A percentile compares a stretch with the other conserved stretches of the same genome.
phyloP scores from a whole-genome alignment of 2,113 vertebrate species.

The Lasiurus cinereus region DNA sequence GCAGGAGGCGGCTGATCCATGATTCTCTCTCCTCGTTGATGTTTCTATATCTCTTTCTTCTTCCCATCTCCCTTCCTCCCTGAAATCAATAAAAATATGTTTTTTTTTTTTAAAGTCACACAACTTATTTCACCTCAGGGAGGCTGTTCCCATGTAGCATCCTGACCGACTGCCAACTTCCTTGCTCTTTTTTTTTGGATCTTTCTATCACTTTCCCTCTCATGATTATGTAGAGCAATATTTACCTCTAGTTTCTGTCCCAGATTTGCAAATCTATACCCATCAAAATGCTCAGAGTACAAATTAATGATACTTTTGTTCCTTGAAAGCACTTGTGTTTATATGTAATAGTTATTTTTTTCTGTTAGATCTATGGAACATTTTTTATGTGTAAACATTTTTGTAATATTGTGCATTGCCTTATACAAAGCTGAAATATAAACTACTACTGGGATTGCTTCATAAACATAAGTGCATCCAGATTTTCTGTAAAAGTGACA shows the following conservation, averaged over 20 bases:
- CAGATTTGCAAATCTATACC: neutral
- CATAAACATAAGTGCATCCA: neutral
- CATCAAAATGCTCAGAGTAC: neutral
- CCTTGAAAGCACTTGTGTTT: neutral
- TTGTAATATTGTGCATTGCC: slow-evolving; percentile 12
- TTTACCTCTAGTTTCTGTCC: neutral
- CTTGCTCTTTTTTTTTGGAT: neutral
- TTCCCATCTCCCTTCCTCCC: too few relatives aligned
- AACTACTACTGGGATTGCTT: slow-evolving; percentile 39
- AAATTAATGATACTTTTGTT: neutral
- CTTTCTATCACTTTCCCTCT: neutral
- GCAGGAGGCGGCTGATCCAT: too few relatives aligned
- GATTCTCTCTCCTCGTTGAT: too few relatives aligned
- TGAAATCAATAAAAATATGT: too few relatives aligned
- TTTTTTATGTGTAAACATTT: slow-evolving; percentile 61
- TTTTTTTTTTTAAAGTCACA: neutral
- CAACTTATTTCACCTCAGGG: neutral
- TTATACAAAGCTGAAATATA: slow-evolving; percentile 49
- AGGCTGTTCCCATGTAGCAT: neutral
- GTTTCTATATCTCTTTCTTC: too few relatives aligned
- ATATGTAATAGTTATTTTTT: slow-evolving; percentile 36
- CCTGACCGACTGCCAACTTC: neutral
- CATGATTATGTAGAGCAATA: neutral
- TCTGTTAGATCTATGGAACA: neutral
- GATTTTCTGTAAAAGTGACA: slow-evolving; percentile 23